Evolutionary conservation across 2,797 vertebrate genomes (phyloP), one percentile per base, ranked within the genome.

Genomic region (Heteromormyrus szaboi): DNA sequence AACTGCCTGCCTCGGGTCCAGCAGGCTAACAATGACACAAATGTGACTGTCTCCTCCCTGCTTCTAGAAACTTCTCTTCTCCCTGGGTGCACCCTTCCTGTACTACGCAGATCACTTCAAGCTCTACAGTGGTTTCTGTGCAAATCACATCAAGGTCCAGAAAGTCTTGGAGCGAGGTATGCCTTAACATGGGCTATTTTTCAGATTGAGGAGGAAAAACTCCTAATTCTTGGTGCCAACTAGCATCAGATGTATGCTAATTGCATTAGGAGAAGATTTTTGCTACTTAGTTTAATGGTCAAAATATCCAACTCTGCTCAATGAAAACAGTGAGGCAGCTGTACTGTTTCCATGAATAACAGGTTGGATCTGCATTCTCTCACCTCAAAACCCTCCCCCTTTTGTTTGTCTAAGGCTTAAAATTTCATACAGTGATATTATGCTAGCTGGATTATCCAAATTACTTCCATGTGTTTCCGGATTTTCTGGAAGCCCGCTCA

Each of bases 91-190:
- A n/a, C 99, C 98, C 0, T 99, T 99, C 92, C 97, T 99, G 41
- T 99, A 99, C 94, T 99, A 99, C 0, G 98, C 98, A 0, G 98
- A 99, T 94, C 98, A 99, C 94, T 99, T 99, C 93, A 99, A 99
- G 92, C 96, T 99, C 76, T 99, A 99, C 95, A 99, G 98, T 9
- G 98, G 98, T 87, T 99, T 99, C 94, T 99, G 98, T 76, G 98
- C 98, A 85, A 99, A 99, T 92, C 98, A 99, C 93, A 98, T 97
- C 93, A 99, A 99, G 95, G 98, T 99, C 90, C 98, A 99, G 94
- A 99, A 99, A 94, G 98, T 99, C 93, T 96, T 99, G 29, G 97
- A 99, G 93, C 96, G 97, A 97, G 98, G 98, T 99, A 97, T 41
- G 85, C 33, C 53, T 50, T 50, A 88, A 22, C 12, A 51, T 22